Base-by-base conservation (phyloP, 92 coral and sea anemone species). In the Phenganax stokvisi region DNA sequence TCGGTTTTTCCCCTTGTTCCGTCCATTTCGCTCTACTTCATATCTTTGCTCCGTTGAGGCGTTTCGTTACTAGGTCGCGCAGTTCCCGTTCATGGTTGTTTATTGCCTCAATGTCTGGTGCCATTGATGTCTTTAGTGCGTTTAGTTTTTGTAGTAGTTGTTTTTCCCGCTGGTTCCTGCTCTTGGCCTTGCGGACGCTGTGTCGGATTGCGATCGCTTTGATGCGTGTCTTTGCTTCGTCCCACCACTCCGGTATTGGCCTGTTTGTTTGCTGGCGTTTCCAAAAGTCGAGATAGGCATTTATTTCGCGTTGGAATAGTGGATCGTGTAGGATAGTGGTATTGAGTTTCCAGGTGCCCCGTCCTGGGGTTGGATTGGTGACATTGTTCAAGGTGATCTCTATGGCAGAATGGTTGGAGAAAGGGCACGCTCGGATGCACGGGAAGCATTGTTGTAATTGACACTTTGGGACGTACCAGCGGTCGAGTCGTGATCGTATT, bases 351-450 rank as follows among this genome's bases (percentile, higher is more conserved):
- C 73, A 68, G 1, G 15, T 7, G 16, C 73, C 73, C 12, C 16
- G 31, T 0, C 54, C 53, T 16, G 20, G 31, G 7, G 15, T 0
- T 0, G 2, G 0, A 5, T 7, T 5, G 10, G 27, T 25, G 8
- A 8, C 0, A 7, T 29, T 56, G 3, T 31, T 2, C 9, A 8
- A 0, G 47, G 2, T 37, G 1, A 75, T 28, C 1, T 20, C 12
- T 3, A 56, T 57, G 15, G 1, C 57, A 9, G 83, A 85, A 20
- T 86, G 89, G 65, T 86, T 84, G 0, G 89, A 86, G 15, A 62
- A 25, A 9, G n/a, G 55, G 17, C 87, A 86, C 0, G 89, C 86
- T 1, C 11, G 1, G 13, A 85, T 71, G 0, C 25, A 12, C 0
- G 51, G 12, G 28, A 0, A 7, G 0, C 57, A 0, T 7, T 9